Base-by-base conservation (phyloP, 2,113 vertebrate species). In the Tachysurus vachellii region DNA sequence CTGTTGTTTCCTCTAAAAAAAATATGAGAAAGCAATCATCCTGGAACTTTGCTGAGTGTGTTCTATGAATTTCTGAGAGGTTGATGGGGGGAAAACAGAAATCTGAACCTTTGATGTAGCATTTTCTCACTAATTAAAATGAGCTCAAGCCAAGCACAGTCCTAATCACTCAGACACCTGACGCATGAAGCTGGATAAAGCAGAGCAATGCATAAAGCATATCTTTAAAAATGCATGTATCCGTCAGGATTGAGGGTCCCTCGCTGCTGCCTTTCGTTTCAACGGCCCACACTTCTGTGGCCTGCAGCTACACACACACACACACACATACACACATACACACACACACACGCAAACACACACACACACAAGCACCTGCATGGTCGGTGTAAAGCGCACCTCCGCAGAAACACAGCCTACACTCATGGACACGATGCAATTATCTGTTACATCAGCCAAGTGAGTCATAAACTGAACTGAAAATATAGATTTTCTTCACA, bases 111-210 rank as follows among this genome's bases (percentile, higher is more conserved):
- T 94, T 95, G 92, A 95, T 92, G 92, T 92, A 86, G 77, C 83
- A 89, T 93, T 93, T 92, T 94, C 90, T 90, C 90, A 89, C 86
- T 86, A 94, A 95, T 91, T 90, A 93, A 93, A 94, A 92, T 88
- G 83, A 91, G 89, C 89, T 90, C 61, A 28, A 89, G 91, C 92
- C 92, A 91, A 93, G 92, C 88, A 91, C 89, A 91, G 93, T 93
- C 91, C 91, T 94, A 92, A 93, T 93, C 92, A 93, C 83, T 90
- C 92, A 93, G 92, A 94, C 92, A 91, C 92, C 89, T 82, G 89
- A 93, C 93, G 92, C 91, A 90, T 92, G 83, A 93, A 94, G 93
- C 93, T 42, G 26, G 42, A 93, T 92, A 88, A 88, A 94, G 92
- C 91, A 88, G 91, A 93, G 92, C 90, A 88, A 90, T 90, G 70